Evolutionary conservation across 23 tunicate species (phyloP).

Genomic region (Ciona savignyi): DNA sequence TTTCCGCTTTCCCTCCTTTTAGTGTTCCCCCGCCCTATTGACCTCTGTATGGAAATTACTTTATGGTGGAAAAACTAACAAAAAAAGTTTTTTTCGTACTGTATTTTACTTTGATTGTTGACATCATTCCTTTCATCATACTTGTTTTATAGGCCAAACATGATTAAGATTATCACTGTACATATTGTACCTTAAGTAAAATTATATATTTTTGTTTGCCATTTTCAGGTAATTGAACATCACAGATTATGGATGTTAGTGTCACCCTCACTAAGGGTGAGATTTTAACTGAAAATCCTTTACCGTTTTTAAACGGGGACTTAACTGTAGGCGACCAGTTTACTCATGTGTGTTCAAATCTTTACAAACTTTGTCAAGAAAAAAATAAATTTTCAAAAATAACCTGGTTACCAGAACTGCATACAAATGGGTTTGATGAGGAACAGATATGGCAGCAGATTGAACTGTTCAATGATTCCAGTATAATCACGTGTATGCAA

Average conservation of each 20-base stretch:
- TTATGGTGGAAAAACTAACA: no score
- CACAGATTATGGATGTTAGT: not conserved
- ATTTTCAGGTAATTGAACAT: no score
- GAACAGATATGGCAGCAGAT: slow-evolving; percentile 93
- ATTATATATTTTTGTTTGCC: no score
- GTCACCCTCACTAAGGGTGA: not conserved
- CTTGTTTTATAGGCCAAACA: no score
- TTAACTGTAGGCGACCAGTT: not conserved
- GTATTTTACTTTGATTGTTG: no score
- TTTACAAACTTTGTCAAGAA: slow-evolving; percentile 1
- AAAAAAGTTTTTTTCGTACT: no score
- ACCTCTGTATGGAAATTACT: no score
- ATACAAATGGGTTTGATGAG: slow-evolving; percentile 60
- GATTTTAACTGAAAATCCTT: not conserved
- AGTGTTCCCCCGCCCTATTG: no score
- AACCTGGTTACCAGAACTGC: slow-evolving; percentile 43
- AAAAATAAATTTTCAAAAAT: not conserved
- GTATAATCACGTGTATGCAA: slow-evolving; percentile 15
- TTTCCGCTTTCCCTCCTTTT: no score
- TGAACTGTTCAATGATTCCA: slow-evolving; percentile 56
- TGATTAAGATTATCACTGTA: no score
- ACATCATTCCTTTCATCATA: no score
- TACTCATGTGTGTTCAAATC: not conserved
- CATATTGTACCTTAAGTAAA: no score
- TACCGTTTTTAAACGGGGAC: not conserved